Evolutionary conservation across 2,888 invertebrate genomes (phyloP), one percentile per base, ranked within the genome.

Genomic region (Heliconius cydno): DNA sequence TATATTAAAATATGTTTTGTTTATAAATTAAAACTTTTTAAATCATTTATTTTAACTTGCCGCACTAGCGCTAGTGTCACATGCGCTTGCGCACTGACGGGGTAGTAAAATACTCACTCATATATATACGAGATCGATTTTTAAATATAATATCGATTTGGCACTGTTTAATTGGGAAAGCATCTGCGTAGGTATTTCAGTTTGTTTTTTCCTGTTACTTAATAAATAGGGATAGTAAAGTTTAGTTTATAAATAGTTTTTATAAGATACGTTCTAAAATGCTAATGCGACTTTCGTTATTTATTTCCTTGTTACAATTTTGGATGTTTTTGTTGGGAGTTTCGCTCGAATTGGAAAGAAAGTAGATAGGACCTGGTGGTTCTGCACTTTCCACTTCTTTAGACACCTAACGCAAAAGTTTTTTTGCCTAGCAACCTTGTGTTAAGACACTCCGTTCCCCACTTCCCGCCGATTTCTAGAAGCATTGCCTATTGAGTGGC

Each of bases 21-120:
- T 71, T 52, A 7, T 28, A 13, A 52, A 25, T 30, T 28, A 72
- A 28, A 72, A 6, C 46, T 57, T 57, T 72, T 72, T 52, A 10
- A 71, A 9, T 71, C 1, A 12, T 2, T 65, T 15, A 25, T 25
- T 25, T 13, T 10, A 57, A 57, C 30, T 13, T 9, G 10, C 30
- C 28, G 57, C 72, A 30, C 28, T 38, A 38, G 5, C 65, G 74
- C 41, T 19, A 28, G 63, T 75, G 28, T 28, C 25, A 80, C 67
- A 13, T 60, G 78, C 74, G 77, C 52, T 28, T 70, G 78, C 75
- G 78, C 78, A 80, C 80, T 80, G 80, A 72, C 65, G 52, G 75
- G 67, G 66, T 75, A 34, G 19, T 72, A 57, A 19, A 57, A 41
- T 30, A 71, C 76, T 57, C 78, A 66, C 75, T 76, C 75, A 74